phyloP scores from a whole-genome alignment of 2,888 invertebrate genomes.

The Caenorhabditis doughertyi region DNA sequence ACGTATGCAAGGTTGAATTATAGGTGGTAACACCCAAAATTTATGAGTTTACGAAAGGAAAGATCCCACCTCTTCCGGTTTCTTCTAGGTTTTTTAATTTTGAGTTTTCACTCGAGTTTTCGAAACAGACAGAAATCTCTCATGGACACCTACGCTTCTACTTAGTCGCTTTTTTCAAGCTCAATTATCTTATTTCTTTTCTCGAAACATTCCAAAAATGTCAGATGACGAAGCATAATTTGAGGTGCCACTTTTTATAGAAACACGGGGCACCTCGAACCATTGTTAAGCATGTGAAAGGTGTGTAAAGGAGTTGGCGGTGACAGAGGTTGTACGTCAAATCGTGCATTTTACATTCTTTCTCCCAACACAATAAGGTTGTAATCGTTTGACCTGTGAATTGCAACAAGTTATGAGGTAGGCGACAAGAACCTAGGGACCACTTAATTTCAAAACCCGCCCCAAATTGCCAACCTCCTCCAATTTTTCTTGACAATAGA shows the following conservation, averaged over 20 bases:
- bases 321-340: constrained; percentile 26
- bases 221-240: constrained; percentile 55
- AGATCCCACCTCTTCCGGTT: constrained; percentile 28
- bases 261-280: constrained; percentile 23
- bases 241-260: constrained; percentile 37
- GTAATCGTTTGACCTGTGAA: constrained; percentile 38
- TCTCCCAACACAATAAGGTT: constrained; percentile 1
- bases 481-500: constrained; percentile 25
- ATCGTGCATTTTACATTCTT: constrained; percentile 7
- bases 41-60: constrained; percentile 13
- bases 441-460: constrained; percentile 18
- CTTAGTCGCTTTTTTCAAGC: neutral
- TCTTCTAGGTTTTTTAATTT: neutral
- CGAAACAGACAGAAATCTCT: neutral
- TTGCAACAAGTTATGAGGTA: constrained; percentile 32
- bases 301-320: neutral
- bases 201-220: constrained; percentile 56
- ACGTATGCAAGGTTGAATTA: constrained; percentile 8
- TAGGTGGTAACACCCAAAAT: neutral
- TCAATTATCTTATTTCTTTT: constrained; percentile 36
- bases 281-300: constrained; percentile 9
- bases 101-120: neutral
- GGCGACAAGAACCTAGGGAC: constrained; percentile 1
- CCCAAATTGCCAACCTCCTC: constrained; percentile 27
- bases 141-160: constrained; percentile 28